Evolutionary conservation across 1,140 invertebrate species (phyloP).

Genomic region (Littorina saxatilis): DNA sequence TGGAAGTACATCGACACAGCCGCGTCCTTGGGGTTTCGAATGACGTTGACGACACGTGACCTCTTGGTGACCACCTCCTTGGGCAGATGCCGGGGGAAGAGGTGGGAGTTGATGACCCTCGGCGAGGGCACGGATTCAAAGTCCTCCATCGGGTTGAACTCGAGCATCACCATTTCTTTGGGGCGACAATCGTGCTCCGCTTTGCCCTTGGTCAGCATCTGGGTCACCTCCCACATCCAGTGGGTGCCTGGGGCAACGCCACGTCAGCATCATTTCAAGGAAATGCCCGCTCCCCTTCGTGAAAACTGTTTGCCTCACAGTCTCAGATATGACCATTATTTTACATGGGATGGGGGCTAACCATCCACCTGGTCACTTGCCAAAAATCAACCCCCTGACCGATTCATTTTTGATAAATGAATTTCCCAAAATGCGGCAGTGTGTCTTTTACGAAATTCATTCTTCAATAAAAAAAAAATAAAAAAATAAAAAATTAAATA

Average conservation of each 20-base stretch:
- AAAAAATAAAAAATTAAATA: too few species aligned
- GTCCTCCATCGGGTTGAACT: neutral
- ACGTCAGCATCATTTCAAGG: too few species aligned
- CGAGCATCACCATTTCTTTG: slow-evolving; percentile 16
- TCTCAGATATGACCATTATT: too few species aligned
- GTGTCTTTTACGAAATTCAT: too few species aligned
- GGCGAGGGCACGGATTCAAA: neutral
- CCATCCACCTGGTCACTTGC: too few species aligned
- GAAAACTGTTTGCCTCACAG: too few species aligned
- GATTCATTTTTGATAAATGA: too few species aligned
- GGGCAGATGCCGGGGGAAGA: slow-evolving; percentile 13
- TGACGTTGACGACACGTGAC: slow-evolving; percentile 10
- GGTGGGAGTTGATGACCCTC: slow-evolving; percentile 8
- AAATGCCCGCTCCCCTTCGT: too few species aligned
- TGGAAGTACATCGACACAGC: slow-evolving; percentile 29
- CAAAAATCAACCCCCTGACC: too few species aligned
- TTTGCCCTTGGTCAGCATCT: slow-evolving; percentile 12
- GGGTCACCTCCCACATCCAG: slow-evolving; percentile 27
- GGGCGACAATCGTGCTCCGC: slow-evolving; percentile 12
- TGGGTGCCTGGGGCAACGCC: slow-evolving; percentile 14
- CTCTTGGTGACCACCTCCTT: neutral
- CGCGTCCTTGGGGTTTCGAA: slow-evolving; percentile 26
- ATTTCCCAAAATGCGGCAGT: too few species aligned
- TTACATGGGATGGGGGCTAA: too few species aligned
- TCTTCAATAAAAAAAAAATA: too few species aligned